phyloP scores from a whole-genome alignment of 2,888 invertebrate genomes.

The Philereme vetulata region DNA sequence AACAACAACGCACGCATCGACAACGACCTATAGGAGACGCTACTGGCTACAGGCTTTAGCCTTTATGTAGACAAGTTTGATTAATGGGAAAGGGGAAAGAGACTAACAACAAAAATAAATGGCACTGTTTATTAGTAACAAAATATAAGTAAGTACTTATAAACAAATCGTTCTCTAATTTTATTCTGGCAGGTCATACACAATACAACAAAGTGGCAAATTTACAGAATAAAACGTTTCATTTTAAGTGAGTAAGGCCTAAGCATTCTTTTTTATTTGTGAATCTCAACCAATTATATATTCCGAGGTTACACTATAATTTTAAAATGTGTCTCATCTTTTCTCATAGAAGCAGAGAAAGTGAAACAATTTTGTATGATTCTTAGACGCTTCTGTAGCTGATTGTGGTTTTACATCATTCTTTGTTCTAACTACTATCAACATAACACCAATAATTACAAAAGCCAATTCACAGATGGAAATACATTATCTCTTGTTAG shows the following conservation, averaged over 20 bases:
- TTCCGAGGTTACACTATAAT: not conserved
- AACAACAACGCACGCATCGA: too few relatives aligned
- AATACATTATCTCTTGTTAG: not conserved
- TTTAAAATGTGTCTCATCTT: slow-evolving; percentile 8
- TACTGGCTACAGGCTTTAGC: too few relatives aligned
- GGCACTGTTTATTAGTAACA: slow-evolving; percentile 27
- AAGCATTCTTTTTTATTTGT: not conserved
- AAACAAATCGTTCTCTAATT: slow-evolving; percentile 8
- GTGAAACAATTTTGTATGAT: slow-evolving; percentile 10
- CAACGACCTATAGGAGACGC: too few relatives aligned
- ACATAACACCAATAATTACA: slow-evolving; percentile 7
- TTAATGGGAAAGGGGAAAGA: too few relatives aligned
- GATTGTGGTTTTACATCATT: not conserved
- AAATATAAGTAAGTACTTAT: not conserved
- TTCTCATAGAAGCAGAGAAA: slow-evolving; percentile 10
- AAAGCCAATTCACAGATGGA: slow-evolving; percentile 7
- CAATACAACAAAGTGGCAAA: not conserved
- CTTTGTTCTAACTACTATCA: slow-evolving; percentile 6
- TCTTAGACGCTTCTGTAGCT: not conserved
- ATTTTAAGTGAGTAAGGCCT: not conserved
- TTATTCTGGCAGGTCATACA: slow-evolving; percentile 4
- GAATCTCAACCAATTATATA: slow-evolving; percentile 5
- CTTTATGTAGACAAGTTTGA: too few relatives aligned
- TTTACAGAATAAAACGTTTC: not conserved
- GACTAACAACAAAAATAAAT: not conserved